These are phyloP conservation scores for Tinea semifulvella DNA, from an alignment of 2,888 invertebrate species.

Conservation along the genomic window DNA sequence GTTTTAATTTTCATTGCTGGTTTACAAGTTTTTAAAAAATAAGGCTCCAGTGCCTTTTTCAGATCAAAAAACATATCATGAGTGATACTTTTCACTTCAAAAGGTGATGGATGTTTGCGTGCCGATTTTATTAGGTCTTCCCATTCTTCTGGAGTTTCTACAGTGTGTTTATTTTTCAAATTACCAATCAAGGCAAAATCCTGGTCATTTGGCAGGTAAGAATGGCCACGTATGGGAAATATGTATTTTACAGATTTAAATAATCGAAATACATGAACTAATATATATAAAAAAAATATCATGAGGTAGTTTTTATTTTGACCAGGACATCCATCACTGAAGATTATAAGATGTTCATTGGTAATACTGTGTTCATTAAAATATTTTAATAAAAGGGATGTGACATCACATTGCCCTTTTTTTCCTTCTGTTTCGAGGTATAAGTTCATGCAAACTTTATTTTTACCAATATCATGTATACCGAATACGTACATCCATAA, in stretches of 20 bases:
- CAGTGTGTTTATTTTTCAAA: constrained; percentile 13
- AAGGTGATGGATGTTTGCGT: not conserved
- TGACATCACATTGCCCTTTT: constrained; percentile 16
- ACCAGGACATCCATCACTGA: constrained; percentile 18
- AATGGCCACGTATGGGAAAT: constrained; percentile 16
- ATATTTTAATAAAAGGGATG: constrained; percentile 15
- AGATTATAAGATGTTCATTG: constrained; percentile 16
- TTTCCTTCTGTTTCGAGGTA: constrained; percentile 17
- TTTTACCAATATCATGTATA: constrained; percentile 15
- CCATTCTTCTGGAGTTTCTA: constrained; percentile 15
- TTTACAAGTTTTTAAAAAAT: constrained; percentile 1
- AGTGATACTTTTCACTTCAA: not conserved
- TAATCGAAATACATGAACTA: constrained; percentile 15
- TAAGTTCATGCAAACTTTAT: constrained; percentile 16
- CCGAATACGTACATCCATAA: constrained; percentile 17
- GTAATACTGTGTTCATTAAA: constrained; percentile 14
- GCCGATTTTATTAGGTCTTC: not conserved
- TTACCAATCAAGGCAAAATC: constrained; percentile 16
- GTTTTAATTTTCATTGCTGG: not conserved
- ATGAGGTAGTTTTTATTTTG: constrained; percentile 19
- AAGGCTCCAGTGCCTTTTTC: not conserved
- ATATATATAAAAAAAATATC: constrained; percentile 17
- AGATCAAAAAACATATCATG: not conserved
- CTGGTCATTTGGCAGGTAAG: constrained; percentile 16
- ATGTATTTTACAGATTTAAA: constrained; percentile 16